Percentiles rank a stretch among this genome's conserved stretches.
phyloP scores from a whole-genome alignment of 2,113 vertebrate genomes.

The Ahaetulla prasina region DNA sequence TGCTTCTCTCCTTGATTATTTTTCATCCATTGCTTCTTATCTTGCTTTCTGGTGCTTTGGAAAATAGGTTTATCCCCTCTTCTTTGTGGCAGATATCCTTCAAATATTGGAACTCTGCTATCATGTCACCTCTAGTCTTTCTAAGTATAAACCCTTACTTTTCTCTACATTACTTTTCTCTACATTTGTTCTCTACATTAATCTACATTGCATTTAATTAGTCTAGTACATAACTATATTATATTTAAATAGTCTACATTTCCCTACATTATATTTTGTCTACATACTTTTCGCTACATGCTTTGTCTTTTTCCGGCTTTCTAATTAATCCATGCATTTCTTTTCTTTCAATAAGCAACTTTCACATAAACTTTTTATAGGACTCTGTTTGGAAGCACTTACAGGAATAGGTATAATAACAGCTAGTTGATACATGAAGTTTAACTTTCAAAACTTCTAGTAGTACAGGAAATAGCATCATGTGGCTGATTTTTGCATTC shows the following conservation, averaged over 20 bases:
- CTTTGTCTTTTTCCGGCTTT: background rate
- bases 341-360: background rate
- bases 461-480: background rate
- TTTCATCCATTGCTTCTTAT: background rate
- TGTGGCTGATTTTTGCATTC: background rate
- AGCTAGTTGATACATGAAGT: background rate
- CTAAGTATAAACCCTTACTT: background rate
- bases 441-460: background rate
- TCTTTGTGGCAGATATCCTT: background rate
- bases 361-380: background rate
- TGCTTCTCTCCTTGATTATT: background rate
- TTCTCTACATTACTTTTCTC: background rate
- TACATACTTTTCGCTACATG: background rate
- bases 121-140: no score
- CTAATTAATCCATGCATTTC: background rate
- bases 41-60: background rate
- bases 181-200: background rate
- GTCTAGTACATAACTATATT: background rate
- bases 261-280: background rate
- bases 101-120: background rate
- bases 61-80: background rate
- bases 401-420: background rate
- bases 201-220: background rate
- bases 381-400: background rate
- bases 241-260: background rate